These are phyloP conservation scores for Myotis pilosus DNA, from an alignment of 2,797 vertebrate genomes.

Conservation along the genomic window DNA sequence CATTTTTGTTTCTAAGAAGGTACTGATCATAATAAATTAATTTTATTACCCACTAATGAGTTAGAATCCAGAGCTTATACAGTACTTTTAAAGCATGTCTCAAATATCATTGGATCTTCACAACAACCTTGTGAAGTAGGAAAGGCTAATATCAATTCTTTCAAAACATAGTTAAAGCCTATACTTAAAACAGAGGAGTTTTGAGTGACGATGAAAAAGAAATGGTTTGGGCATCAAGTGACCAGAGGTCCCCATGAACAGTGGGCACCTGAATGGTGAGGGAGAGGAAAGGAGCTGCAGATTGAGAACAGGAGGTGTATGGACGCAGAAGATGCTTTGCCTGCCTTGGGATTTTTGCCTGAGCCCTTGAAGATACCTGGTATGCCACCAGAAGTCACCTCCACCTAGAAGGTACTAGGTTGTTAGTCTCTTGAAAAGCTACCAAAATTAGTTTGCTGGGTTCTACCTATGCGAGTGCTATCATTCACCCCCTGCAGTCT, in stretches of 20 bases:
- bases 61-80: conserved; percentile 38
- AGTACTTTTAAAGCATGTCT: not conserved
- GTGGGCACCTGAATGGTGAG: not conserved
- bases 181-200: not conserved
- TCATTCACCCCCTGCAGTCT: not conserved
- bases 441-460: not conserved
- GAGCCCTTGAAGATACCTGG: not conserved
- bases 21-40: not conserved
- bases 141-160: not conserved
- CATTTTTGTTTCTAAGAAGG: not conserved
- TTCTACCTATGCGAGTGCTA: not conserved
- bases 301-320: not conserved
- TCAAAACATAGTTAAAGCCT: not conserved
- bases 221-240: not conserved
- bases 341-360: not conserved
- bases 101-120: not conserved
- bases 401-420: not conserved
- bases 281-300: not conserved
- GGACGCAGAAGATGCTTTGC: not conserved
- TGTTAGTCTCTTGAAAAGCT: not conserved
- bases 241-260: not conserved
- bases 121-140: not conserved
- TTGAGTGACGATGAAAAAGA: not conserved
- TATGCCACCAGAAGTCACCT: not conserved
- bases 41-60: conserved; percentile 22